phyloP scores from a whole-genome alignment of 1,140 invertebrate genomes.

The Phocides pigmalion region DNA sequence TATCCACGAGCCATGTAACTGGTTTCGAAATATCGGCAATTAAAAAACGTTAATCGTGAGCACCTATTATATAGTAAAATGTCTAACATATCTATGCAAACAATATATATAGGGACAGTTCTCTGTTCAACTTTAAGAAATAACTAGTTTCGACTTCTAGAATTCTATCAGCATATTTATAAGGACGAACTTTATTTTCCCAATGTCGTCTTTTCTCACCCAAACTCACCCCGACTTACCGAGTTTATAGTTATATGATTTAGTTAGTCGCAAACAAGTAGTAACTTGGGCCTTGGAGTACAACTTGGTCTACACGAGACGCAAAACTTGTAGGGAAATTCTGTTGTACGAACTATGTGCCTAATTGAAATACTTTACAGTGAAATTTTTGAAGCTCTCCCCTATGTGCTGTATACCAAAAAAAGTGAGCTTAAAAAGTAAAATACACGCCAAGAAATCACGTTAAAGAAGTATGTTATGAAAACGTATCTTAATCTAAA shows the following conservation, averaged over 20 bases:
- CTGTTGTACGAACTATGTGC: slow-evolving; percentile 7
- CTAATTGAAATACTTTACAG: slow-evolving; percentile 7
- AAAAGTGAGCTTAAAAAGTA: too few relatives aligned
- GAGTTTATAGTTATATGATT: slow-evolving; percentile 17
- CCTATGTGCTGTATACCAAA: background rate
- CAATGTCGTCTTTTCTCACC: background rate
- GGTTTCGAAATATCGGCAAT: too few relatives aligned
- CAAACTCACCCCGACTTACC: too few relatives aligned
- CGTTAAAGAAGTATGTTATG: too few relatives aligned
- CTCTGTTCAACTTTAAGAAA: background rate
- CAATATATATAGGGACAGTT: too few relatives aligned
- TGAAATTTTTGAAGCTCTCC: background rate
- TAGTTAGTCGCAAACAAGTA: slow-evolving; percentile 8
- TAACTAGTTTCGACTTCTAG: background rate
- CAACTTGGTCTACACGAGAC: slow-evolving; percentile 7
- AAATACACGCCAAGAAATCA: too few relatives aligned
- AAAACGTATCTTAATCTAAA: too few relatives aligned
- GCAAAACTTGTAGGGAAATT: slow-evolving; percentile 6
- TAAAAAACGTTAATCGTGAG: too few relatives aligned
- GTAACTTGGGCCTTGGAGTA: background rate
- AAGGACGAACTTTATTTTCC: slow-evolving; percentile 5
- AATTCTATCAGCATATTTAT: slow-evolving; percentile 13
- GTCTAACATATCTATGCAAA: too few relatives aligned
- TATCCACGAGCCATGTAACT: too few relatives aligned
- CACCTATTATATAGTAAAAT: too few relatives aligned